Evolutionary conservation across 2,113 vertebrate species (phyloP).

Genomic region (Microcebus griseorufus): DNA sequence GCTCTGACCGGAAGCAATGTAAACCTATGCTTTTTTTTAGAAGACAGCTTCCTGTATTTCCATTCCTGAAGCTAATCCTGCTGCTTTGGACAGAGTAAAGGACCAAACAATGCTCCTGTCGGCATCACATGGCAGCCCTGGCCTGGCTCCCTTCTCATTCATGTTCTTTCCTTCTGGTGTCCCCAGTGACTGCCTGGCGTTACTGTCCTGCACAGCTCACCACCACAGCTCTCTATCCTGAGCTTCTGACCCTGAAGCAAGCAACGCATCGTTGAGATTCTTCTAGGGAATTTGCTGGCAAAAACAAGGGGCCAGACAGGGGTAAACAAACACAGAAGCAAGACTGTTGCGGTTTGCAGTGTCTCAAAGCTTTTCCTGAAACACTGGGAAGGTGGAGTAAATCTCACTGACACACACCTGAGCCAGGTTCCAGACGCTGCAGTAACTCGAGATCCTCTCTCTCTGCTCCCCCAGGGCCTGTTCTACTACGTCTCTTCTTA

Average conservation of each 20-base stretch:
- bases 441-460: neutral
- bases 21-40: neutral
- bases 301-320: neutral
- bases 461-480: neutral
- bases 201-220: neutral
- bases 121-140: neutral
- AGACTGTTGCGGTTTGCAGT: neutral
- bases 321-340: neutral
- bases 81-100: neutral
- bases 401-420: neutral
- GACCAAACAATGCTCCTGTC: fast-evolving
- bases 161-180: neutral
- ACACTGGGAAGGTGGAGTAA: neutral
- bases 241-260: neutral
- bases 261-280: neutral
- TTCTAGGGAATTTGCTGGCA: neutral
- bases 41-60: neutral
- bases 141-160: neutral
- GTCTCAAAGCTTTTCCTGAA: neutral
- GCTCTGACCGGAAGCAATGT: neutral
- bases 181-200: too few relatives aligned
- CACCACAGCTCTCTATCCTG: neutral
- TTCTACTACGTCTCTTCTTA: neutral
- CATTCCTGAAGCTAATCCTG: neutral
- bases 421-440: neutral